phyloP scores from a whole-genome alignment of 2,888 invertebrate species.

The Noctua fimbriata region DNA sequence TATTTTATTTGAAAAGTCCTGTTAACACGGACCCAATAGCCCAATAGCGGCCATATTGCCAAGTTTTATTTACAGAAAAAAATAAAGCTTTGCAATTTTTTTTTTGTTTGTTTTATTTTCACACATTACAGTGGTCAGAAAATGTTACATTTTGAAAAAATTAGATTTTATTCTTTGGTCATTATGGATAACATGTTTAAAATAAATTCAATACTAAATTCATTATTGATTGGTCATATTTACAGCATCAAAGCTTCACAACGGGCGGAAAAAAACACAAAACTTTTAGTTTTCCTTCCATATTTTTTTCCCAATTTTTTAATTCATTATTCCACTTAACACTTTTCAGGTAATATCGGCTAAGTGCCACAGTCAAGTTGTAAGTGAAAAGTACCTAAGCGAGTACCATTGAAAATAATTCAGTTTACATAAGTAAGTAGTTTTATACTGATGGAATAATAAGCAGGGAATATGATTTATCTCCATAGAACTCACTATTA shows the following conservation, averaged over 20 bases:
- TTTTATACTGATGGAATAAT: slow-evolving; percentile 42
- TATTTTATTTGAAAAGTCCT: slow-evolving; percentile 63
- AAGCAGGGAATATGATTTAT: slow-evolving; percentile 21
- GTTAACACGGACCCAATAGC: slow-evolving; percentile 50
- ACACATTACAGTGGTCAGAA: background rate
- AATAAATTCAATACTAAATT: background rate
- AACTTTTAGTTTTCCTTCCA: background rate
- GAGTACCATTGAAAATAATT: slow-evolving; percentile 35
- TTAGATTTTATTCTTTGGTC: background rate
- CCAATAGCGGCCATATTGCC: slow-evolving; percentile 43
- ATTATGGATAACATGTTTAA: background rate
- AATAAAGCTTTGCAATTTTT: slow-evolving; percentile 20
- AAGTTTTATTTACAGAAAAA: slow-evolving; percentile 51
- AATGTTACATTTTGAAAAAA: background rate
- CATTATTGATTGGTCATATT: background rate
- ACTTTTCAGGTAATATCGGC: slow-evolving; percentile 12
- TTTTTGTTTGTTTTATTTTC: background rate
- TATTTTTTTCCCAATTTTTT: background rate
- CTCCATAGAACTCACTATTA: background rate
- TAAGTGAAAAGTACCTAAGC: slow-evolving; percentile 11
- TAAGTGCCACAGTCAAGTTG: slow-evolving; percentile 13
- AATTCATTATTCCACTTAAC: slow-evolving; percentile 6
- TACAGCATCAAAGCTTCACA: background rate
- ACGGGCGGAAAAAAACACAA: background rate
- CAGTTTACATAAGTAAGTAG: slow-evolving; percentile 49